Evolutionary conservation across 1,140 invertebrate species (phyloP).

Genomic region (Harlomillsia oculata): DNA sequence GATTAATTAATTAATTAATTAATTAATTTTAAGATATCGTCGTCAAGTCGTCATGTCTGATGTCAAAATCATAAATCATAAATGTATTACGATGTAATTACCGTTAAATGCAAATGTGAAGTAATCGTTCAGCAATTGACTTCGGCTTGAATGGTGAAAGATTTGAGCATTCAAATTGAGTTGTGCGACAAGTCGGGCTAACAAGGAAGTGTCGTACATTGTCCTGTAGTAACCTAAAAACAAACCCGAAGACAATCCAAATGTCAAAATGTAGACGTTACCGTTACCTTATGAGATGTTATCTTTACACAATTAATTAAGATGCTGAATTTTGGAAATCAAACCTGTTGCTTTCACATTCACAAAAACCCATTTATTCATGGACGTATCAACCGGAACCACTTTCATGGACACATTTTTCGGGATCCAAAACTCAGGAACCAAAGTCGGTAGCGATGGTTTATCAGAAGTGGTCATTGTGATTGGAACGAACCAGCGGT

Average conservation of each 20-base stretch:
- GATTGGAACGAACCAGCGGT: conserved; percentile 7
- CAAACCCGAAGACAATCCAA: neutral
- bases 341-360: too few relatives aligned
- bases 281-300: neutral
- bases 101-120: too few relatives aligned
- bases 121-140: conserved; percentile 12
- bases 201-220: conserved; percentile 4
- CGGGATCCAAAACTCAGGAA: conserved; percentile 5
- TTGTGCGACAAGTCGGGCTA: neutral
- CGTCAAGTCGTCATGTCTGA: too few relatives aligned
- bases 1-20: too few relatives aligned
- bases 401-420: neutral
- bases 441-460: neutral
- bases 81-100: too few relatives aligned
- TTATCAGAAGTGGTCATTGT: neutral
- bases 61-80: too few relatives aligned
- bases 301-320: neutral
- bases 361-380: too few relatives aligned
- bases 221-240: conserved; percentile 8
- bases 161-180: neutral
- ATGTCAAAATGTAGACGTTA: too few relatives aligned
- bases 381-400: too few relatives aligned
- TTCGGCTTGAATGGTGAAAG: neutral
- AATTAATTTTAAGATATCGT: too few relatives aligned
- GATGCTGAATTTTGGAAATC: neutral